These are phyloP conservation scores for Leguminivora glycinivorella DNA, from an alignment of 1,140 invertebrate species.

Conservation along the genomic window DNA sequence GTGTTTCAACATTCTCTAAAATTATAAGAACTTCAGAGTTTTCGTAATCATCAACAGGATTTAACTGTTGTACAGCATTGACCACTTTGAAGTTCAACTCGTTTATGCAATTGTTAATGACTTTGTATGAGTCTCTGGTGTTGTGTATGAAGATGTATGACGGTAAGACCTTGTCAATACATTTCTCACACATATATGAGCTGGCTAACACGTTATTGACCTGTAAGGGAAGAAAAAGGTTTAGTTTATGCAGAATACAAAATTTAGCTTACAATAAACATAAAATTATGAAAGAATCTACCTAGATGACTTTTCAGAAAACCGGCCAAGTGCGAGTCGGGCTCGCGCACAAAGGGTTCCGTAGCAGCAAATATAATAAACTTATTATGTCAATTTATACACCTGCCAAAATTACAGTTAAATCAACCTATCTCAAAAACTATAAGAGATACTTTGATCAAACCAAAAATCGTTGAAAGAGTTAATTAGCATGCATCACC, in stretches of 20 bases:
- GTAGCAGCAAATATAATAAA: too few relatives aligned
- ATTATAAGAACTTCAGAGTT: conserved; percentile 28
- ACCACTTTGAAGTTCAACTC: conserved; percentile 38
- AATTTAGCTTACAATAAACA: too few relatives aligned
- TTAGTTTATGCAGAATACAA: background rate
- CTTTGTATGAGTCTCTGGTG: conserved; percentile 35
- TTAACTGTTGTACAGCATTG: conserved; percentile 31
- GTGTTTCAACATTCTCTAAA: conserved; percentile 24
- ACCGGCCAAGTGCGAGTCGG: too few relatives aligned
- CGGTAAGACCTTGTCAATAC: conserved; percentile 41
- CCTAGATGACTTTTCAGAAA: too few relatives aligned
- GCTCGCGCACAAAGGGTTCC: too few relatives aligned
- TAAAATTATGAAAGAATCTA: too few relatives aligned
- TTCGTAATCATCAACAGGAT: conserved; percentile 1
- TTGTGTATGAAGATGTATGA: conserved; percentile 41
- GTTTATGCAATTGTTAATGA: conserved; percentile 39
- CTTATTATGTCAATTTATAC: too few relatives aligned
- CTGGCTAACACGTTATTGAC: conserved; percentile 35
- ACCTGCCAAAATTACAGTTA: too few relatives aligned
- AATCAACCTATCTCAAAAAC: too few relatives aligned
- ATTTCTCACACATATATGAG: conserved; percentile 36
- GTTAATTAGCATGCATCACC: too few relatives aligned
- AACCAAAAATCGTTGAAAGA: too few relatives aligned
- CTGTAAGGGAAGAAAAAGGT: conserved; percentile 31
- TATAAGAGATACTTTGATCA: too few relatives aligned